A percentile compares a stretch with the other conserved stretches of the same genome.
Evolutionary conservation across 2,888 invertebrate species (phyloP).

Genomic region (Melanotus villosus): DNA sequence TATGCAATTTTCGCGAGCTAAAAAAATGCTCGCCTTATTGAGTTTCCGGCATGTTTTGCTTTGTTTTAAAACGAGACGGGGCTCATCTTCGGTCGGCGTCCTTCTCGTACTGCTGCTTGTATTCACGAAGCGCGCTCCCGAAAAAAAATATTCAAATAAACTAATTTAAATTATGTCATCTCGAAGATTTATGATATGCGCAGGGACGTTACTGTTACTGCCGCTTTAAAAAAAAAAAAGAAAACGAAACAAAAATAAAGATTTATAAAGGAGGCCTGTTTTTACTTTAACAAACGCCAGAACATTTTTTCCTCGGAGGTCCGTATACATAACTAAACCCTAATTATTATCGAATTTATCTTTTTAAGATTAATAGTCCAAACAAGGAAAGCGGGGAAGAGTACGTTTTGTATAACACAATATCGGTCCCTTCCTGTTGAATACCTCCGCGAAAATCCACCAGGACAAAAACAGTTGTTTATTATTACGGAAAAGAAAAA

Average conservation of each 20-base stretch:
- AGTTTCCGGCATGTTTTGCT: neutral
- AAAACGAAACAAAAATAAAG: too few species aligned
- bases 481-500: neutral
- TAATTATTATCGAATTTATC: neutral
- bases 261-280: too few species aligned
- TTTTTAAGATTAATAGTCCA: neutral
- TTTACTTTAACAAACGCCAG: neutral
- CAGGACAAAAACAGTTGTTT: neutral
- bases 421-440: neutral
- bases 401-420: neutral
- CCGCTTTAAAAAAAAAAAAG: neutral
- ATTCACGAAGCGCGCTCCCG: neutral
- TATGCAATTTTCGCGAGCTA: constrained; percentile 35
- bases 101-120: neutral
- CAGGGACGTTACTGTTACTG: neutral
- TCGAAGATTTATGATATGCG: neutral
- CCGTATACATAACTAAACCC: neutral
- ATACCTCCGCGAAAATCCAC: neutral
- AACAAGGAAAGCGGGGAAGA: too few species aligned
- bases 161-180: constrained; percentile 8
- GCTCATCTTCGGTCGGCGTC: neutral
- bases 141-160: constrained; percentile 9
- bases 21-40: constrained; percentile 18
- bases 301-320: neutral
- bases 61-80: constrained; percentile 6